Evolutionary conservation across 2,888 invertebrate species (phyloP).

Genomic region (Chloromyia formosa): DNA sequence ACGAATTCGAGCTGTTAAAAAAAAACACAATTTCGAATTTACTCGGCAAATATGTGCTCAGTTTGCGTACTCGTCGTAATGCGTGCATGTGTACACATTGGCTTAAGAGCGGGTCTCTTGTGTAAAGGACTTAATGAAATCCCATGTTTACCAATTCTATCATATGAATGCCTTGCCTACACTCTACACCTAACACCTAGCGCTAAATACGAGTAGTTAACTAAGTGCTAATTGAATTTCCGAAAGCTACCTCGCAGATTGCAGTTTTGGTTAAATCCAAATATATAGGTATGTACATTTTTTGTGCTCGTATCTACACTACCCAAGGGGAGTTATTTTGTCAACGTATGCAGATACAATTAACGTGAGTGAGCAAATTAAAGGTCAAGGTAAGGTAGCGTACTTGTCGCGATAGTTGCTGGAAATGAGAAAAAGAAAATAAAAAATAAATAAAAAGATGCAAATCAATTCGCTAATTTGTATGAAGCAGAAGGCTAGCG

Average conservation of each 20-base stretch:
- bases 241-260: neutral
- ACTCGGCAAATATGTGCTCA: too few relatives aligned
- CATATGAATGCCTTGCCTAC: neutral
- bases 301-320: too few relatives aligned
- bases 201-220: too few relatives aligned
- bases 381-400: neutral
- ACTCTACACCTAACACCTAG: neutral
- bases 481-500: neutral
- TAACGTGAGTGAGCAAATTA: neutral
- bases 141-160: neutral
- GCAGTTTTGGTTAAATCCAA: neutral
- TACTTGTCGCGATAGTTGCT: neutral
- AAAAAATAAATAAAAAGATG: neutral
- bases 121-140: conserved; percentile 4
- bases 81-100: neutral
- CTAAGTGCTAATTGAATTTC: conserved; percentile 2
- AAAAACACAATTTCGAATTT: too few relatives aligned
- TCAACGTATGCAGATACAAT: neutral
- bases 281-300: too few relatives aligned
- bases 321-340: neutral
- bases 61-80: too few relatives aligned
- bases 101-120: neutral
- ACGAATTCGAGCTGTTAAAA: too few relatives aligned
- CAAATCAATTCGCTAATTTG: neutral
- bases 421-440: too few relatives aligned